Percentiles rank a stretch among this genome's conserved stretches.
Conservation (phyloP, 1,140 invertebrate species). For the Drosophila saltans region DNA sequence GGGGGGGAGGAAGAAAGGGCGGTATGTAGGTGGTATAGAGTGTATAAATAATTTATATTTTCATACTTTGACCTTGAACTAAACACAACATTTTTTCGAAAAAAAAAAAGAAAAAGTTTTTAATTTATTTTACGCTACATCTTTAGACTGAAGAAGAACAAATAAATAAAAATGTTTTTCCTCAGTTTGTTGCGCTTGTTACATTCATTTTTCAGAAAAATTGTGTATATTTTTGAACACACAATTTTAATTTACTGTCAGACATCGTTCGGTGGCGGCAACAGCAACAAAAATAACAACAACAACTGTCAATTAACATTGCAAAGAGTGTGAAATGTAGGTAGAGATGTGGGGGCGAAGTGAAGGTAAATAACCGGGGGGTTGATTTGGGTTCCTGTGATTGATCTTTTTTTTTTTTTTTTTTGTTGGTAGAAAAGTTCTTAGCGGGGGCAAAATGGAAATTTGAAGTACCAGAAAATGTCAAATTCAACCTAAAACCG, state of each 20-base stretch:
- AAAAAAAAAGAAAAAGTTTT: slow-evolving; percentile 27
- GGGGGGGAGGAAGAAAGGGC: neutral
- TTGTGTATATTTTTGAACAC: slow-evolving; percentile 52
- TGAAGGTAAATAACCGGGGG: slow-evolving; percentile 10
- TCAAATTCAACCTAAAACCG: slow-evolving; percentile 24
- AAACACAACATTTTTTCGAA: slow-evolving; percentile 55
- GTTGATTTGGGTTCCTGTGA: slow-evolving; percentile 27
- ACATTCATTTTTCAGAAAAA: slow-evolving; percentile 48
- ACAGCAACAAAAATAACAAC: slow-evolving; percentile 23
- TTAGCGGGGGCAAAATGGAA: slow-evolving; percentile 43
- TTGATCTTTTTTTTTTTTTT: slow-evolving; percentile 40
- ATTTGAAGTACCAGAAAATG: slow-evolving; percentile 41
- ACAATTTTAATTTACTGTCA: slow-evolving; percentile 78
- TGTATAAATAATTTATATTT: slow-evolving; percentile 58
- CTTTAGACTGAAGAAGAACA: slow-evolving; percentile 33
- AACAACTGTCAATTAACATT: slow-evolving; percentile 69
- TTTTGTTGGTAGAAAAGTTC: slow-evolving; percentile 22
- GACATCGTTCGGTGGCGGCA: slow-evolving; percentile 11
- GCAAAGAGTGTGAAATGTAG: slow-evolving; percentile 39
- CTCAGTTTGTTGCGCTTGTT: slow-evolving; percentile 44
- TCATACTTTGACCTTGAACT: slow-evolving; percentile 63
- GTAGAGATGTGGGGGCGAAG: neutral
- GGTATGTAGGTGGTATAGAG: slow-evolving; percentile 12
- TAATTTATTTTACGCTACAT: slow-evolving; percentile 50
- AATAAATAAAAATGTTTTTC: slow-evolving; percentile 48